Conservation (phyloP, 2,888 invertebrate species). For the Dendrolimus houi region DNA sequence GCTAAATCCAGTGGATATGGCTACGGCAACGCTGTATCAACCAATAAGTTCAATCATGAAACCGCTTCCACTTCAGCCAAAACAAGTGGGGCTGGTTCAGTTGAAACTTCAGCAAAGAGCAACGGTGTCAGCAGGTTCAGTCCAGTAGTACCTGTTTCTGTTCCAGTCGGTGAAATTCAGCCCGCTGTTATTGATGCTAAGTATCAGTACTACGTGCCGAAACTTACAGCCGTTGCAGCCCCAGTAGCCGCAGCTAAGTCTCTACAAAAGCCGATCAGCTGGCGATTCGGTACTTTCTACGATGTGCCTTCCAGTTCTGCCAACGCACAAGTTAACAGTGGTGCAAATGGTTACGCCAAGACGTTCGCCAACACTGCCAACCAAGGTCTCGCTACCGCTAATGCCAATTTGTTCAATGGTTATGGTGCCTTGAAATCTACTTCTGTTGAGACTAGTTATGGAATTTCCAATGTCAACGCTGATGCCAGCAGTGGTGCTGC, state of each 20-base stretch:
- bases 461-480: constrained; percentile 29
- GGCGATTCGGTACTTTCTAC: constrained; percentile 58
- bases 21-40: constrained; percentile 41
- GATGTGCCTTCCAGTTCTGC: constrained; percentile 30
- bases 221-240: constrained; percentile 20
- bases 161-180: constrained; percentile 10
- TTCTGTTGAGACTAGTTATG: constrained; percentile 25
- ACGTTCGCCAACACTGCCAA: constrained; percentile 14
- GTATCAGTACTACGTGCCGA: constrained; percentile 18
- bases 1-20: constrained; percentile 37
- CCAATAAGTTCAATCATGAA: constrained; percentile 37
- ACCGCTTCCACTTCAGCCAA: constrained; percentile 37
- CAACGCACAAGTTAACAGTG: constrained; percentile 19
- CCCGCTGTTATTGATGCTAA: constrained; percentile 33
- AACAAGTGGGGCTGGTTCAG: constrained; percentile 4
- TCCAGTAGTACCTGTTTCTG: constrained; percentile 14
- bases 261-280: constrained; percentile 34
- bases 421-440: constrained; percentile 22
- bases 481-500: constrained; percentile 10
- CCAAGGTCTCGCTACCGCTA: constrained; percentile 15
- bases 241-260: constrained; percentile 34
- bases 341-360: constrained; percentile 15
- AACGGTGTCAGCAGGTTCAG: neutral
- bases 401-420: constrained; percentile 10
- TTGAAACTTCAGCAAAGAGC: neutral